Evolutionary conservation across 2,113 vertebrate genomes (phyloP), one percentile per base, ranked within the genome.

Genomic region (Corvus cornix): DNA sequence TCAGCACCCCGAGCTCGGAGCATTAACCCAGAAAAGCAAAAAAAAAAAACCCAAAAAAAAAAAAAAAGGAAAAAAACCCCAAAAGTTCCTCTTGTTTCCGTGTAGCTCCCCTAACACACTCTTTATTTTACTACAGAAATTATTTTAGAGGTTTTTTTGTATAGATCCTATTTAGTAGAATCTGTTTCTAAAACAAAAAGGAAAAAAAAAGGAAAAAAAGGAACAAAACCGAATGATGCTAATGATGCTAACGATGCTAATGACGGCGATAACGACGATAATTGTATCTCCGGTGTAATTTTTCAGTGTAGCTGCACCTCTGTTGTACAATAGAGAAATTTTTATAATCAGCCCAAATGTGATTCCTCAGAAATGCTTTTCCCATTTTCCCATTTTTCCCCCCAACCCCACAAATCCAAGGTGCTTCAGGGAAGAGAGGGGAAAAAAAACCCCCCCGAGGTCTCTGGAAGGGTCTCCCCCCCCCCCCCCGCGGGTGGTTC

Each of bases 41-140:
- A 84, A 97, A 97, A 94, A 93, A 52, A 23, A 85, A 6, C 5
- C 11, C 39, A 12, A 97, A 94, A 93, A 52, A 23, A 87, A 18
- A 18, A 28, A 13, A 2, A 43, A 51, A 41, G 26, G 9, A 5
- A 14, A 41, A 64, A 63, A 30, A 28, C 27, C 28, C 16, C 49
- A 18, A 14, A 37, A 49, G 24, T 49, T 49, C 21, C 13, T 95
- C 96, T 97, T 95, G 95, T 97, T 97, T 97, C 31, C 15, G 96
- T 97, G 97, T 98, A 98, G 95, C 97, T 98, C 97, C 98, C 97
- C 97, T 98, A 98, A 98, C 96, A 95, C 98, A 97, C 98, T 98
- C 98, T 98, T 98, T 98, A 98, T 98, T 98, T 98, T 98, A 98
- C 97, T 98, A 98, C 98, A 97, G 97, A 98, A 98, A 98, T 98